A percentile compares a stretch with the other conserved stretches of the same genome.
Conservation (phyloP, 2,113 vertebrate genomes). For the Bufo gargarizans region DNA sequence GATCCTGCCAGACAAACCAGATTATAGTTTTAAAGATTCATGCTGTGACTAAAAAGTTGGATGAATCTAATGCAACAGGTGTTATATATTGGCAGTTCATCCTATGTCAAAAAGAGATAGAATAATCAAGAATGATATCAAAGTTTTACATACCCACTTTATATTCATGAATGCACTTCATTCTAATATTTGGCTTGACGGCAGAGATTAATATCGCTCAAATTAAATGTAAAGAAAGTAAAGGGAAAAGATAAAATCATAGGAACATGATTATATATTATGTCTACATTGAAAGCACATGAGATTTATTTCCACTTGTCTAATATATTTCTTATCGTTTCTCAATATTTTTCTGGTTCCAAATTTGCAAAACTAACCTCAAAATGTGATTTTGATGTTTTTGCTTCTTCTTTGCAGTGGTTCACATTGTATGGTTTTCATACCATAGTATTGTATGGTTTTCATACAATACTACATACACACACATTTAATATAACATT, state of each 20-base stretch:
- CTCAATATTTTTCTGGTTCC: not conserved
- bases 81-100: constrained; percentile 58
- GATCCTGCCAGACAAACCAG: constrained; percentile 56
- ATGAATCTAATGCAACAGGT: constrained; percentile 47
- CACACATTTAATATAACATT: too few species aligned
- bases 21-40: constrained; percentile 56
- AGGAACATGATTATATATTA: not conserved
- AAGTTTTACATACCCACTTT: constrained; percentile 52
- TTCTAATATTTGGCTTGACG: constrained; percentile 52
- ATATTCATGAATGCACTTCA: constrained; percentile 56
- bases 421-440: too few species aligned
- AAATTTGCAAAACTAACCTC: not conserved
- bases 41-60: constrained; percentile 46
- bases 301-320: constrained; percentile 17
- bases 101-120: constrained; percentile 46
- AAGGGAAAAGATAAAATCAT: constrained; percentile 34
- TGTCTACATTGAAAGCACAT: constrained; percentile 9
- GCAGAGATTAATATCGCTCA: constrained; percentile 50
- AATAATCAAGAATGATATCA: constrained; percentile 54
- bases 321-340: not conserved
- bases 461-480: not conserved
- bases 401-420: too few species aligned
- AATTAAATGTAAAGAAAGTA: constrained; percentile 43
- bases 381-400: not conserved
- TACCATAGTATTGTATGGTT: too few species aligned